Evolutionary conservation across 2,888 invertebrate species (phyloP), one percentile per base, ranked within the genome.

Genomic region (Tigriopus californicus): DNA sequence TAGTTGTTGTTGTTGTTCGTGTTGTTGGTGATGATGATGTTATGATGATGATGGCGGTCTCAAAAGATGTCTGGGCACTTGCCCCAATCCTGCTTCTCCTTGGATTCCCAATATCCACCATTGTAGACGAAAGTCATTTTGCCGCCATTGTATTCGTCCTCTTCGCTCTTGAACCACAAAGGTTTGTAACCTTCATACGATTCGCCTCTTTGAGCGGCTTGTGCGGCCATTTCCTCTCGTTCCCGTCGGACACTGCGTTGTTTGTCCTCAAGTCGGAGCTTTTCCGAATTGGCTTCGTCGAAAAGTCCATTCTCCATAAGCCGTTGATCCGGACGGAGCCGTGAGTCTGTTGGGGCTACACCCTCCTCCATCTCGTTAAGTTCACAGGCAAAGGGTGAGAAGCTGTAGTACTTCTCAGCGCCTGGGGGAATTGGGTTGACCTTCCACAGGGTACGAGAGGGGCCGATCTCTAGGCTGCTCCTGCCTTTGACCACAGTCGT

Each of bases 241-340:
- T 77, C 71, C 63, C 89, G 78, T 57, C 97, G 76, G 63, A 76
- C 80, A 8, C 79, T 75, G 64, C 98, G 78, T 74, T 98, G 98
- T 72, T 95, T 95, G 72, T 98, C 97, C 73, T 98, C 98, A 25
- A 98, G 77, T 61, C 79, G 76, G 40, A 87, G 56, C 70, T 90
- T 89, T 71, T 87, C 86, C 1, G 74, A 70, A 73, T 94, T 94
- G 61, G 92, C 91, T 63, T 84, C 85, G 67, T 92, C 86, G 87
- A 92, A 91, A 59, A 77, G 75, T 2, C 91, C 92, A 62, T 86
- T 79, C 73, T 97, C 95, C 97, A 99, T 98, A 65, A 92, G 78
- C 57, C 97, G 80, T 75, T 98, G 98, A 78, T 98, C 98, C 61
- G 97, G 97, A 60, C 98, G 78, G 58, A 78, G 73, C 41, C 95